Base-by-base conservation (phyloP, 2,888 invertebrate genomes). In the Drosophila trichaetosa region DNA sequence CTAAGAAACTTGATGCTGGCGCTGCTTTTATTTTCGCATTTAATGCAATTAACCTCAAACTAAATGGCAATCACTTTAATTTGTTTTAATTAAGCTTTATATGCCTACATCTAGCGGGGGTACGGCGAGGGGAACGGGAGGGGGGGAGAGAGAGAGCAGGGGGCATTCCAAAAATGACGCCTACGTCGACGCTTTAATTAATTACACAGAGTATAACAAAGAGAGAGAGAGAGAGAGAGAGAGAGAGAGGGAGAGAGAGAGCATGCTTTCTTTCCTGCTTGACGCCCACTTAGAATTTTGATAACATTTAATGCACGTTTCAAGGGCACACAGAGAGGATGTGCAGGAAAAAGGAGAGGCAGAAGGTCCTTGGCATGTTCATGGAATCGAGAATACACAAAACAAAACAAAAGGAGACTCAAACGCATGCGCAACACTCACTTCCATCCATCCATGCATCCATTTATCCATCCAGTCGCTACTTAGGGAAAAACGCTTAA, bases 1-100 rank as follows among this genome's bases (percentile, higher is more conserved):
- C 49, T 29, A 64, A 83, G 81, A 59, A 67, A 68, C 53, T 83
- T 72, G 56, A 66, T 29, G 64, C 48, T 73, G 73, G 68, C 54
- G 68, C 65, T 82, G 73, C 79, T 72, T 80, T 80, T 71, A 57
- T 73, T 77, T 91, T 91, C 90, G 87, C 91, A 90, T 92, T 87
- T 92, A 91, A 91, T 91, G 90, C 91, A 92, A 91, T 91, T 91
- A 91, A 92, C 92, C 92, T 90, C 92, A 91, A 91, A 92, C 89
- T 90, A 91, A 89, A 91, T 85, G 91, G 89, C 91, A 92, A 91
- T 91, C 92, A 92, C 91, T 90, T 91, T 91, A 91, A 91, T 91
- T 91, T 90, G 90, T 87, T 82, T 92, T 91, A 91, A 91, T 92
- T 91, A 92, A 92, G 90, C 90, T 86, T 82, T 83, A 79, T 90